phyloP scores from a whole-genome alignment of 2,888 invertebrate genomes.

The Dugesia japonica region DNA sequence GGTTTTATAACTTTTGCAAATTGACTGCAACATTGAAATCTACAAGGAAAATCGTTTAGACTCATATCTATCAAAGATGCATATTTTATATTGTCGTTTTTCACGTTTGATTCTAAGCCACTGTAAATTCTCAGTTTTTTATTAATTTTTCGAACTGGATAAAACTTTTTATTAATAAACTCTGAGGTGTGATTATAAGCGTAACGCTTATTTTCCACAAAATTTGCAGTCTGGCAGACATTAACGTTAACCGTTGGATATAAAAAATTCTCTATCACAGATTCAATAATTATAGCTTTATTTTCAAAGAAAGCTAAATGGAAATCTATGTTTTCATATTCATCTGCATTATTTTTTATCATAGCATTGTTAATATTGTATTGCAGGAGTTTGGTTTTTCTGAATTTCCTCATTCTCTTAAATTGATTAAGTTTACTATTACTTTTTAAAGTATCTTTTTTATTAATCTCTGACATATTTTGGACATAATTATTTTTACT shows the following conservation, averaged over 20 bases:
- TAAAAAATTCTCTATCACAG: background rate
- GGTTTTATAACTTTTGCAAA: background rate
- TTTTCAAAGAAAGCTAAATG: background rate
- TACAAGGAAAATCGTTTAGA: background rate
- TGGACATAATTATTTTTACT: background rate
- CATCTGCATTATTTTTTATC: background rate
- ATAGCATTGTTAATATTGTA: background rate
- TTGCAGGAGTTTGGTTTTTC: background rate
- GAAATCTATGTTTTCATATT: background rate
- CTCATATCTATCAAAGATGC: background rate
- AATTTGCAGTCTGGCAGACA: background rate
- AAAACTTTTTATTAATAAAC: background rate
- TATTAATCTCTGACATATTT: too few relatives aligned
- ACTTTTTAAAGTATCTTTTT: too few relatives aligned
- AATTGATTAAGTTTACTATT: background rate
- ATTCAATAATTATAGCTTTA: background rate
- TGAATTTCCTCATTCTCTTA: too few relatives aligned
- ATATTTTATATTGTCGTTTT: background rate
- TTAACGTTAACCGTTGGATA: background rate
- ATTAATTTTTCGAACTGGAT: background rate
- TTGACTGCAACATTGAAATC: slow-evolving; percentile 1
- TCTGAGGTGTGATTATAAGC: background rate
- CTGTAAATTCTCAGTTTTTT: background rate
- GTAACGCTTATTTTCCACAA: background rate
- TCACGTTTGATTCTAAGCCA: background rate